Percentiles rank a stretch among this genome's conserved stretches.
These are phyloP conservation scores for Aproaerema taeniolella DNA, from an alignment of 2,888 invertebrate genomes.

Conservation along the genomic window DNA sequence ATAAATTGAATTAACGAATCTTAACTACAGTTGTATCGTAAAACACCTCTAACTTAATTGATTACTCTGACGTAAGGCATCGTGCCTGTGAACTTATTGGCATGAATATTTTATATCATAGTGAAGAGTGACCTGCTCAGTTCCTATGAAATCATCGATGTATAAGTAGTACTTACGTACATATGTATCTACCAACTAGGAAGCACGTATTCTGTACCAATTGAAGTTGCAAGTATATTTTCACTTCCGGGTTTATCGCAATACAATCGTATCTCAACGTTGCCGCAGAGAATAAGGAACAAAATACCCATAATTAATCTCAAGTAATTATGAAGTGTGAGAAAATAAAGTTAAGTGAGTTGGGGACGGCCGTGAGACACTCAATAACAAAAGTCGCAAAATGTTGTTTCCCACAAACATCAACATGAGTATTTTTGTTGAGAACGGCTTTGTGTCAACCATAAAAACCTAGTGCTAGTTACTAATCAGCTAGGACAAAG, in stretches of 20 bases:
- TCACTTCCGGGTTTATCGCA: conserved; percentile 30
- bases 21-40: too few species aligned
- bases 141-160: too few species aligned
- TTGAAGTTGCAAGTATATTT: too few species aligned
- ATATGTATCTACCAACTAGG: too few species aligned
- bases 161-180: too few species aligned
- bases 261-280: conserved; percentile 32
- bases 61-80: too few species aligned
- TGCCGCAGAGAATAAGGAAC: conserved; percentile 31
- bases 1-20: too few species aligned
- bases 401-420: conserved; percentile 54
- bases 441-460: conserved; percentile 59
- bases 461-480: conserved; percentile 54
- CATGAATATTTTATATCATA: too few species aligned
- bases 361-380: conserved; percentile 50
- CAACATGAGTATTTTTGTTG: conserved; percentile 42
- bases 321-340: conserved; percentile 47
- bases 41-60: too few species aligned
- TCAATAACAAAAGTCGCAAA: conserved; percentile 48
- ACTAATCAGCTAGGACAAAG: conserved; percentile 60
- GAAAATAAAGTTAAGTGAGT: conserved; percentile 50
- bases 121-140: too few species aligned
- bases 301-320: conserved; percentile 55
- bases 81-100: too few species aligned
- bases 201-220: too few species aligned